phyloP scores from a whole-genome alignment of 2,797 vertebrate species.

The Lacerta bilineata region DNA sequence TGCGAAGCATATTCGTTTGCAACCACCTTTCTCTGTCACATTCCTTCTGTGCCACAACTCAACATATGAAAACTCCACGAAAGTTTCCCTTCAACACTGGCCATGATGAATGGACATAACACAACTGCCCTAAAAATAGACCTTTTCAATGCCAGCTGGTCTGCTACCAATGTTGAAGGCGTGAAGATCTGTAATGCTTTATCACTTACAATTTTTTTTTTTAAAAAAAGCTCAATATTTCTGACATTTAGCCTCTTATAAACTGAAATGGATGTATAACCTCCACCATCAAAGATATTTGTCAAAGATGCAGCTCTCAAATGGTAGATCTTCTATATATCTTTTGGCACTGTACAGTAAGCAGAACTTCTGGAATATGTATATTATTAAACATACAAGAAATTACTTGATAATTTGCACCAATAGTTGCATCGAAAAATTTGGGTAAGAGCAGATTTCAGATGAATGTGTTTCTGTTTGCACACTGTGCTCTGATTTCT shows the following conservation, averaged over 20 bases:
- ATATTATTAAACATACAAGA: neutral
- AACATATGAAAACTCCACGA: conserved; percentile 35
- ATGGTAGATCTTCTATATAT: neutral
- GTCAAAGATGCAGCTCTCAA: neutral
- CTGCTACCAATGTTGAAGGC: conserved; percentile 53
- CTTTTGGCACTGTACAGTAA: neutral
- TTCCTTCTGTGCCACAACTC: conserved; percentile 1
- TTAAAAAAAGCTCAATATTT: neutral
- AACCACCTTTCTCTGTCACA: conserved; percentile 20
- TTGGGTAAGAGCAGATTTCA: too few species aligned
- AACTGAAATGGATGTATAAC: neutral
- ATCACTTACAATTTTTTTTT: neutral
- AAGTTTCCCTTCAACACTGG: conserved; percentile 60
- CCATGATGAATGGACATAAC: conserved; percentile 58
- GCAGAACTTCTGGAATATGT: neutral
- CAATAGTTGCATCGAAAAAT: too few species aligned
- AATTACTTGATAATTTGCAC: too few species aligned
- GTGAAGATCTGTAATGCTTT: conserved; percentile 39
- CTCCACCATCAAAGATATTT: neutral
- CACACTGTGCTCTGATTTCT: too few species aligned
- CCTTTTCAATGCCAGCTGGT: conserved; percentile 62
- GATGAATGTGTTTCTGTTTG: too few species aligned
- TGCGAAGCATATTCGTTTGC: neutral
- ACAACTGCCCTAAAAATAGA: conserved; percentile 58
- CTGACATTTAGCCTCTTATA: neutral